A percentile compares a stretch with the other conserved stretches of the same genome.
phyloP scores from a whole-genome alignment of 2,113 vertebrate species.

The Mus pahari region DNA sequence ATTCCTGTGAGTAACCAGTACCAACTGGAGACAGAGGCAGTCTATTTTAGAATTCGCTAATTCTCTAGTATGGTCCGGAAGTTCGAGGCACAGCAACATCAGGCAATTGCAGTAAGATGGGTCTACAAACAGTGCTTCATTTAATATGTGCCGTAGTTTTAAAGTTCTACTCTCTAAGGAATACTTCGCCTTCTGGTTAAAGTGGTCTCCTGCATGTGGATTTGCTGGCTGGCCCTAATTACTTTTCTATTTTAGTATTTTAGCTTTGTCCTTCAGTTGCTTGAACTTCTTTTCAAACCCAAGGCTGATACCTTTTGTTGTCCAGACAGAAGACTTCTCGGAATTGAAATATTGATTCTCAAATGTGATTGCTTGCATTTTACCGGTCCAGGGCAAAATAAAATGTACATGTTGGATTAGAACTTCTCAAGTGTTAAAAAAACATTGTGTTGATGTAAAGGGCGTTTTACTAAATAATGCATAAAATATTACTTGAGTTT shows the following conservation, averaged over 20 bases:
- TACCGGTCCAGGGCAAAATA: neutral
- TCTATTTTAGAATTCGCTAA: neutral
- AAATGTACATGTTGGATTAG: neutral
- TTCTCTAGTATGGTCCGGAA: neutral
- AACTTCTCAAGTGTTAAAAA: constrained; percentile 8
- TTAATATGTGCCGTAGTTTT: neutral
- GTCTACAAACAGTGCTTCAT: constrained; percentile 27
- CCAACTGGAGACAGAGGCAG: neutral
- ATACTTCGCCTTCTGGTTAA: neutral
- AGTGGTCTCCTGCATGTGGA: neutral
- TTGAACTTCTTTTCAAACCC: constrained; percentile 52
- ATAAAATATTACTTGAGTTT: constrained; percentile 43
- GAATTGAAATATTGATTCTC: constrained; percentile 7
- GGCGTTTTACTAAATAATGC: constrained; percentile 5
- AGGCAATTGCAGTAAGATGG: neutral
- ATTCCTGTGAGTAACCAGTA: neutral
- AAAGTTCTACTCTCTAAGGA: constrained; percentile 13
- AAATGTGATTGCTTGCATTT: neutral
- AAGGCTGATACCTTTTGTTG: constrained; percentile 40
- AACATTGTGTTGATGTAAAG: constrained; percentile 2
- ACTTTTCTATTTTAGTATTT: constrained; percentile 37
- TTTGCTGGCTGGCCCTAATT: constrained; percentile 25
- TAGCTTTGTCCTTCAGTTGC: constrained; percentile 51
- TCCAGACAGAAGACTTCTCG: neutral
- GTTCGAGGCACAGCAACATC: neutral